Percentiles rank a stretch among this genome's conserved stretches.
Evolutionary conservation across 23 tunicate genomes (phyloP).

Genomic region (Styela clava): DNA sequence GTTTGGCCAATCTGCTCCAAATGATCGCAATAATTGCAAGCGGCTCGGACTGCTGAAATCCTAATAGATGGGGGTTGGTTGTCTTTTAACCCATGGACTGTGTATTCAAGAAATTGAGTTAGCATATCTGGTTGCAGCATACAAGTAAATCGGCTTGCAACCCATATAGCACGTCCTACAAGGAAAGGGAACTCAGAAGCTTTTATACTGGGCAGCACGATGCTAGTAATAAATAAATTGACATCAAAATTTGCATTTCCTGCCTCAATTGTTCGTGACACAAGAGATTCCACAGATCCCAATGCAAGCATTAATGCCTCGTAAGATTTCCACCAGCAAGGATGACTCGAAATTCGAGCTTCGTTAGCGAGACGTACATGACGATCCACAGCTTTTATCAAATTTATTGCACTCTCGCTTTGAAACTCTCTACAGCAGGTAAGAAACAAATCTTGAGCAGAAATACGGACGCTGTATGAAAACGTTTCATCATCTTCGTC

Average conservation of each 20-base stretch:
- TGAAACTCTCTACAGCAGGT: slow-evolving; percentile 68
- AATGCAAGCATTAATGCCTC: slow-evolving; percentile 74
- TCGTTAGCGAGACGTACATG: slow-evolving; percentile 50
- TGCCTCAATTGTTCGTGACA: slow-evolving; percentile 41
- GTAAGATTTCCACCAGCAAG: slow-evolving; percentile 80
- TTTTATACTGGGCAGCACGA: slow-evolving; percentile 53
- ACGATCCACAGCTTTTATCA: slow-evolving; percentile 53
- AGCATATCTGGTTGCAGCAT: slow-evolving; percentile 42
- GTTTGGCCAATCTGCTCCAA: slow-evolving; percentile 25
- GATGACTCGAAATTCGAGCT: slow-evolving; percentile 44
- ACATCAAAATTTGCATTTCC: slow-evolving; percentile 45
- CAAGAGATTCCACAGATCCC: slow-evolving; percentile 61
- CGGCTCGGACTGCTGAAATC: slow-evolving; percentile 79
- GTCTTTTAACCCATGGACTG: slow-evolving; percentile 66
- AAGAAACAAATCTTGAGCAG: slow-evolving; percentile 82
- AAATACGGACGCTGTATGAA: slow-evolving; percentile 75
- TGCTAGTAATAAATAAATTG: slow-evolving; percentile 44
- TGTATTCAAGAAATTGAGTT: slow-evolving; percentile 56
- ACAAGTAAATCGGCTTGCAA: slow-evolving; percentile 76
- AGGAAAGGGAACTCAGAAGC: slow-evolving; percentile 42
- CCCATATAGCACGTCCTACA: slow-evolving; percentile 74
- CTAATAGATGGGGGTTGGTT: slow-evolving; percentile 58
- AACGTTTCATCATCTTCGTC: slow-evolving; percentile 94
- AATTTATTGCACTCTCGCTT: slow-evolving; percentile 43
- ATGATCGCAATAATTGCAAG: slow-evolving; percentile 74